Base-by-base conservation (phyloP, 2,113 vertebrate genomes). In the Brachirus orientalis region DNA sequence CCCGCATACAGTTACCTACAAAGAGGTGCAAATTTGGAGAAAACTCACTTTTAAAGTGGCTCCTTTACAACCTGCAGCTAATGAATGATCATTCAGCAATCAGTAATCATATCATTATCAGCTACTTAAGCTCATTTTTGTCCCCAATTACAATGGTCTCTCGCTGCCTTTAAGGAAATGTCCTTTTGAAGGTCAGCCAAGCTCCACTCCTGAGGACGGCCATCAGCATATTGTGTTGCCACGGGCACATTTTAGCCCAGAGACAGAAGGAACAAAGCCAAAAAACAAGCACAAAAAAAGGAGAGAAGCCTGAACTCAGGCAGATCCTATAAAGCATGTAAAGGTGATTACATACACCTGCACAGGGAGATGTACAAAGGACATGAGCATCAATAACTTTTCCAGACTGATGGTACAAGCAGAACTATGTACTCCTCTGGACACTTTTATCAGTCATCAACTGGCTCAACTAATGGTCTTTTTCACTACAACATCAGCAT, bases 121-220 rank as follows among this genome's bases (percentile, higher is more conserved):
- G 62, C 69, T 69, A 83, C 88, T 84, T 83, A 77, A 48, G 69
- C 66, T 52, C 17, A 59, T 76, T 77, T 66, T 53, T 74, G 55
- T 63, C 67, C 68, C 62, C 67, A 64, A 72, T 73, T 79, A 77
- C 57, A 80, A 77, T 28, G 6, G 56, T 64, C 63, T 40, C 67
- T 52, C 19, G 56, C 78, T 66, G 79, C 79, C 69, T 72, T 84
- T 44, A 57, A 84, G 84, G 74, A 80, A 77, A 75, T 20, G 69
- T 63, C 63, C 72, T 66, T 80, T 65, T 88, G 80, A 87, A 86
- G 85, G 86, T 88, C 85, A 84, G 76, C 86, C 88, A 84, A 70
- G 78, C 73, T 13, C 41, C 50, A 8, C 67, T 71, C 61, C 36
- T 73, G 80, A 80, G 82, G 62, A 37, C 9, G 10, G 52, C 75